Evolutionary conservation across 2,888 invertebrate species (phyloP).

Genomic region (Dilophus febrilis): DNA sequence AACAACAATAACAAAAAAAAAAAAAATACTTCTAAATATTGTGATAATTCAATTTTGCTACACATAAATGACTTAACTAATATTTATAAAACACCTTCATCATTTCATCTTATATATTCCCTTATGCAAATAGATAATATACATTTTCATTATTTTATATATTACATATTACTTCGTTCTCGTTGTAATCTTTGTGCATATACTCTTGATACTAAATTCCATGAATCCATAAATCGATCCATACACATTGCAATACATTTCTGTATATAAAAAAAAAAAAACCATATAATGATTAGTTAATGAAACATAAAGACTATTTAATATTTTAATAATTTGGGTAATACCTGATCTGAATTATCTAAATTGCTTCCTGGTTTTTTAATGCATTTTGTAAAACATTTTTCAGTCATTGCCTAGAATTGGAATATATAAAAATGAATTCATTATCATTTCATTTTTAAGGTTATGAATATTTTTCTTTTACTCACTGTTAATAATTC

Average conservation of each 20-base stretch:
- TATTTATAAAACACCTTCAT: no score
- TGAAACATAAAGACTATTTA: constrained; percentile 2
- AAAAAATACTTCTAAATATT: no score
- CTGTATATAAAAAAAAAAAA: constrained; percentile 29
- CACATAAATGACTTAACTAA: no score
- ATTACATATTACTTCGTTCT: constrained; percentile 33
- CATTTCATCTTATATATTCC: no score
- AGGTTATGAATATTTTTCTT: constrained; percentile 10
- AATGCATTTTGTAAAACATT: constrained; percentile 92
- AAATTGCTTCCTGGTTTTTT: constrained; percentile 76
- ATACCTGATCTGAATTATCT: constrained; percentile 76
- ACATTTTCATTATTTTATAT: no score
- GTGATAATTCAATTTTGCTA: no score
- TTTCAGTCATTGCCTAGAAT: constrained; percentile 84
- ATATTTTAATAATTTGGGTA: constrained; percentile 8
- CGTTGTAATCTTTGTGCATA: constrained; percentile 72
- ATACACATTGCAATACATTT: constrained; percentile 97
- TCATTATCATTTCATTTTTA: no score
- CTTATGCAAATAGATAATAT: no score
- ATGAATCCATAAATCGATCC: constrained; percentile 95
- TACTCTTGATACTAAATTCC: constrained; percentile 80
- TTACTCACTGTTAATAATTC: constrained; percentile 63
- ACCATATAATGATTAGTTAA: constrained; percentile 8
- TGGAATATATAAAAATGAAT: constrained; percentile 2
- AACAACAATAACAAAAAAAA: no score